Conservation (phyloP, 2,797 vertebrate genomes). For the Harpagifer antarcticus region DNA sequence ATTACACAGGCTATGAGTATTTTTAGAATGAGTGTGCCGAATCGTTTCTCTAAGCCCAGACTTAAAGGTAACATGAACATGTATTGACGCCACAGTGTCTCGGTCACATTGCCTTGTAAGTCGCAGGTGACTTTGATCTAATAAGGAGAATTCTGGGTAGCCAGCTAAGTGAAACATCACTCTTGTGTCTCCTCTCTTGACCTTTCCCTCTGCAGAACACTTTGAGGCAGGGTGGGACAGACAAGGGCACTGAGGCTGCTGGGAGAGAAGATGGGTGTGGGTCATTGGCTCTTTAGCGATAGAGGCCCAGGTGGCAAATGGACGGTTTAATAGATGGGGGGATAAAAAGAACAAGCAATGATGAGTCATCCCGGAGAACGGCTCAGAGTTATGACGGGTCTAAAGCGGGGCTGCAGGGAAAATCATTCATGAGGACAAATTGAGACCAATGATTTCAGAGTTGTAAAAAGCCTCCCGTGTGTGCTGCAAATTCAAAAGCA, state of each 20-base stretch:
- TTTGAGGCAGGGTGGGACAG: constrained; percentile 38
- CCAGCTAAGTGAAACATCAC: constrained; percentile 66
- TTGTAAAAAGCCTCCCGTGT: constrained; percentile 57
- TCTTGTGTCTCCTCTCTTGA: constrained; percentile 63
- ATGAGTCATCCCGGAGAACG: constrained; percentile 68
- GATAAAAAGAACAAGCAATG: constrained; percentile 37
- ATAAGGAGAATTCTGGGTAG: constrained; percentile 52
- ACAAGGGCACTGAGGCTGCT: constrained; percentile 31
- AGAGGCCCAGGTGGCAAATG: constrained; percentile 64
- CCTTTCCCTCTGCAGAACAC: constrained; percentile 56
- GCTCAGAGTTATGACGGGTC: constrained; percentile 61
- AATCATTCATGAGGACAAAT: constrained; percentile 69
- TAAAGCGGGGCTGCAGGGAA: constrained; percentile 45
- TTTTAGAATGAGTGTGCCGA: constrained; percentile 27
- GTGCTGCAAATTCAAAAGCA: constrained; percentile 47
- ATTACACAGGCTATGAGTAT: neutral
- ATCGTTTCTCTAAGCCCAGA: constrained; percentile 17
- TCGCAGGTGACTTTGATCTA: constrained; percentile 73
- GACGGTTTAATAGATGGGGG: constrained; percentile 67
- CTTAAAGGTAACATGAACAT: constrained; percentile 32
- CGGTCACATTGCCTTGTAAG: constrained; percentile 49
- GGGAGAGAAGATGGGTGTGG: constrained; percentile 35
- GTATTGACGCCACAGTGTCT: constrained; percentile 45
- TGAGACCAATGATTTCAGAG: constrained; percentile 60
- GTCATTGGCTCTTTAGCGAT: constrained; percentile 55